phyloP scores from a whole-genome alignment of 2,113 vertebrate genomes.

The Lathamus discolor region DNA sequence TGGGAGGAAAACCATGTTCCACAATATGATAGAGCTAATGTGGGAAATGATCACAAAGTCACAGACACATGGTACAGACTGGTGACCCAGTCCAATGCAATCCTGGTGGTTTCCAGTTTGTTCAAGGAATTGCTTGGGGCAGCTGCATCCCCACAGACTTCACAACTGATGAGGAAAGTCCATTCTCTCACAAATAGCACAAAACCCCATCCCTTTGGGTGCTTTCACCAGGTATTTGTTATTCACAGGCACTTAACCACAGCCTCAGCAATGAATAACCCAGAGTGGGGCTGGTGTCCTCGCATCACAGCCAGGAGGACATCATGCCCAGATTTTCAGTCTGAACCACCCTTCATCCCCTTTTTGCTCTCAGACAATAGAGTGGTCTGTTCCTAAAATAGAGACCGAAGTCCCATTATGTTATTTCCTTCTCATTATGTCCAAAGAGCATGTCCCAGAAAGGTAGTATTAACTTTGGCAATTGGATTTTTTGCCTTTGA shows the following conservation, averaged over 20 bases:
- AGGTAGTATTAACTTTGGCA: neutral
- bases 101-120: neutral
- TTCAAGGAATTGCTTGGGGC: neutral
- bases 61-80: neutral
- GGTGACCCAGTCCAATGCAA: neutral
- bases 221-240: neutral
- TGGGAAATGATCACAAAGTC: neutral
- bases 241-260: neutral
- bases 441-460: neutral
- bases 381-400: neutral
- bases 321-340: neutral
- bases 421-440: neutral
- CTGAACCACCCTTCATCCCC: neutral
- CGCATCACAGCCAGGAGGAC: neutral
- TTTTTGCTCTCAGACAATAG: neutral
- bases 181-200: neutral
- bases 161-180: neutral
- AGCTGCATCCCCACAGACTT: neutral
- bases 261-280: neutral
- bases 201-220: rapidly evolving
- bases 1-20: neutral
- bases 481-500: neutral
- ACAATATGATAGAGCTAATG: neutral
- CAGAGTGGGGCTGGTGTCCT: neutral
- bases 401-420: neutral